Conservation (phyloP, 2,797 vertebrate species). For the Okamejei kenojei region DNA sequence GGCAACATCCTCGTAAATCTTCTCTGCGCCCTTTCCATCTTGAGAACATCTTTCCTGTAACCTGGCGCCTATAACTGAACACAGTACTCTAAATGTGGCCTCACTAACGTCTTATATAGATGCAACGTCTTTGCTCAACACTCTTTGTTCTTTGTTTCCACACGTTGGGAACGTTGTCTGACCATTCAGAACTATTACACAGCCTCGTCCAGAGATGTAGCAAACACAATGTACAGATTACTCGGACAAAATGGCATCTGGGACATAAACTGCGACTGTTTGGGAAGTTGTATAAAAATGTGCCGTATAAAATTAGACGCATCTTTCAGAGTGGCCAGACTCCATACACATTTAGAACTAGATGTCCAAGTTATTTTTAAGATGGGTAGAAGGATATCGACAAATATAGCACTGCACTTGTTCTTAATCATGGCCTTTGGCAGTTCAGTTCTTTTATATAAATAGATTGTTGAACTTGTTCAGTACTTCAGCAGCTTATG, state of each 20-base stretch:
- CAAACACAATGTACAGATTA: not conserved
- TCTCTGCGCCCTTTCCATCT: too few species aligned
- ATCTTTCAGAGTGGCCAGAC: not conserved
- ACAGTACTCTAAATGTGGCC: too few species aligned
- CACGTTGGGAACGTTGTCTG: too few species aligned
- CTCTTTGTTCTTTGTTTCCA: too few species aligned
- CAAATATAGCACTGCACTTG: constrained; percentile 21
- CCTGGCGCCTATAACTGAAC: too few species aligned
- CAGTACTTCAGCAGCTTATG: not conserved
- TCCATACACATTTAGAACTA: not conserved
- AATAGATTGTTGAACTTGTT: constrained; percentile 14
- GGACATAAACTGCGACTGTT: not conserved
- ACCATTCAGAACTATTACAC: not conserved
- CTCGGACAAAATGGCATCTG: not conserved
- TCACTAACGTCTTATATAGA: too few species aligned
- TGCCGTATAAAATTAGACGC: not conserved
- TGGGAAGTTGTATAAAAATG: constrained; percentile 14
- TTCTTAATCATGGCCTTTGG: not conserved
- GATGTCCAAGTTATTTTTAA: constrained; percentile 15
- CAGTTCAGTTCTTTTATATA: constrained; percentile 1
- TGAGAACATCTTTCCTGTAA: too few species aligned
- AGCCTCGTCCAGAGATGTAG: not conserved
- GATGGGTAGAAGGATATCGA: not conserved
- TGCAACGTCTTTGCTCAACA: too few species aligned
- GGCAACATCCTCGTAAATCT: too few species aligned